Conservation (phyloP, 2,113 vertebrate genomes). For the Brachyhypopomus gauderio region DNA sequence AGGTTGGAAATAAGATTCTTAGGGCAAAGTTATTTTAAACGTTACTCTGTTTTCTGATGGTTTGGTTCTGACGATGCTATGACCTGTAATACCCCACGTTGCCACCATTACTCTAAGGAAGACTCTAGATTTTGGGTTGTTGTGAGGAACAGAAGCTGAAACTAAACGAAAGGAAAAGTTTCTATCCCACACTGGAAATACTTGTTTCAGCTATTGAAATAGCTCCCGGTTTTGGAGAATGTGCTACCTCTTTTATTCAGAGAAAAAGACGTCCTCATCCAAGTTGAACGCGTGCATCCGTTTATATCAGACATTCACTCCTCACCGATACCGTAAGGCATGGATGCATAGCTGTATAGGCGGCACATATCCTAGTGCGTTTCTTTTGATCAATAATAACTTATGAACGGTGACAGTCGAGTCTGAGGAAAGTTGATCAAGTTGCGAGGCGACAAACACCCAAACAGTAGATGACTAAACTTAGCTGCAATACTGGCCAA, state of each 20-base stretch:
- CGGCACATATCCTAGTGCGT: neutral
- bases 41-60: neutral
- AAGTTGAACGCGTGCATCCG: conserved; percentile 9
- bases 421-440: neutral
- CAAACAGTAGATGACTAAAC: neutral
- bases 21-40: neutral
- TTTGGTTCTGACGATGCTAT: neutral
- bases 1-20: neutral
- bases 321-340: neutral
- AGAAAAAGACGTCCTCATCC: neutral
- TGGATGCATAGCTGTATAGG: no score
- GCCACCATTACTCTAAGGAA: neutral
- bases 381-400: neutral
- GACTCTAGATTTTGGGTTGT: neutral
- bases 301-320: neutral
- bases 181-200: no score
- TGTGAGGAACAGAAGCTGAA: neutral
- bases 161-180: neutral
- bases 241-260: neutral
- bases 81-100: neutral
- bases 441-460: neutral
- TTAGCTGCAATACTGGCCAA: neutral
- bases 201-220: neutral
- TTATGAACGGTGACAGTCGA: neutral
- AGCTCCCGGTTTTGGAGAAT: neutral